A percentile compares a stretch with the other conserved stretches of the same genome.
Conservation (phyloP, 2,797 vertebrate genomes). For the Schizothorax lantsangensis region DNA sequence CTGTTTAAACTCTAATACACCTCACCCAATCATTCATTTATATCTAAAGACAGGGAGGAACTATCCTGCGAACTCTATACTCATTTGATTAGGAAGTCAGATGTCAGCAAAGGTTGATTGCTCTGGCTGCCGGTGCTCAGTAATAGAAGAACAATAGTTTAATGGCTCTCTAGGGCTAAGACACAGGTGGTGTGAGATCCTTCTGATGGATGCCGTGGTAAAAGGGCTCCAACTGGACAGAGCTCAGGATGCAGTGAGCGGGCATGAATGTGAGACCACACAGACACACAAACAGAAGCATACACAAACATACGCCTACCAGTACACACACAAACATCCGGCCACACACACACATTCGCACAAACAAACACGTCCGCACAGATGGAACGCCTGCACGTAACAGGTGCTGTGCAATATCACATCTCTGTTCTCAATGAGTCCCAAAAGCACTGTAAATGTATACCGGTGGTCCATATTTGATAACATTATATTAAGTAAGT, state of each 20-base stretch:
- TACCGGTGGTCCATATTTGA: not conserved
- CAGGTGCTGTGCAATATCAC: constrained; percentile 27
- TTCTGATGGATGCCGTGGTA: constrained; percentile 33
- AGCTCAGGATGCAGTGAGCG: constrained; percentile 41
- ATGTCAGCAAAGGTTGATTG: constrained; percentile 46
- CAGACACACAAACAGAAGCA: constrained; percentile 34
- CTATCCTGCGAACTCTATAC: not conserved
- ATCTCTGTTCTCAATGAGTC: constrained; percentile 14
- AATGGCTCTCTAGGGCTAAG: constrained; percentile 42
- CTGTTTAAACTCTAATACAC: constrained; percentile 21
- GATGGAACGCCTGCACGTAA: constrained; percentile 1
- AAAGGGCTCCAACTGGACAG: constrained; percentile 31
- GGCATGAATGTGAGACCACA: constrained; percentile 39
- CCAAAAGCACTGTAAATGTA: constrained; percentile 2
- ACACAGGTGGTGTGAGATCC: constrained; percentile 30
- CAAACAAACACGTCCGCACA: constrained; percentile 28
- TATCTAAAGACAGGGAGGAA: constrained; percentile 32
- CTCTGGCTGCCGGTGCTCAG: not conserved
- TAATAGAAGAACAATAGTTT: constrained; percentile 48
- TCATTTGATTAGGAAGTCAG: constrained; percentile 46
- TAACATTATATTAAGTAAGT: constrained; percentile 13
- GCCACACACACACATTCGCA: constrained; percentile 21
- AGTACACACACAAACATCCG: constrained; percentile 49
- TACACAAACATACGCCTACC: constrained; percentile 8
- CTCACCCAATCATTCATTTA: not conserved